phyloP scores from a whole-genome alignment of 2,113 vertebrate genomes.

The Thamnophis sirtalis region DNA sequence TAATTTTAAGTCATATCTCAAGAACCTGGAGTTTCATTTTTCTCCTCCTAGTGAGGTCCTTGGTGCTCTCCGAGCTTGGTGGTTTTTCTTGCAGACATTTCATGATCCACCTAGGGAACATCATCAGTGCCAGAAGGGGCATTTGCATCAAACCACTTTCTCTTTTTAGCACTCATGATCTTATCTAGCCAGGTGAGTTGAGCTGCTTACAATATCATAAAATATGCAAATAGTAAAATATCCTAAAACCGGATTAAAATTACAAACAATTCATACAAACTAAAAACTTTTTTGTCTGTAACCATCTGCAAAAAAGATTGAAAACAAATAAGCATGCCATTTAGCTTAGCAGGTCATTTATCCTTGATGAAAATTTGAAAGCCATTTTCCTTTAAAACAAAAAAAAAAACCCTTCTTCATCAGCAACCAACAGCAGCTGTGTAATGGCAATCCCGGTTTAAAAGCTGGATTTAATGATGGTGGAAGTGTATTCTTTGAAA shows the following conservation, averaged over 20 bases:
- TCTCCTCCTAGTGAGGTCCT: background rate
- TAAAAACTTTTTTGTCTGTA: background rate
- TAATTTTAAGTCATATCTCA: background rate
- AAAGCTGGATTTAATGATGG: background rate
- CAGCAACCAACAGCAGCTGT: background rate
- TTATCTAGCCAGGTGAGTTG: background rate
- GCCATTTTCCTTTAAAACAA: background rate
- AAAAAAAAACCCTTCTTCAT: background rate
- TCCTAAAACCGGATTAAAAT: background rate
- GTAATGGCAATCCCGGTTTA: background rate
- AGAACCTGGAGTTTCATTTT: background rate
- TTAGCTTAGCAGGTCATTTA: background rate
- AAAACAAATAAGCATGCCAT: background rate
- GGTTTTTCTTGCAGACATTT: background rate
- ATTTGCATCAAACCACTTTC: background rate
- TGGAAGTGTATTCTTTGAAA: background rate
- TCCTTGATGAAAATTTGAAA: accelerated
- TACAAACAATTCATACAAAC: background rate
- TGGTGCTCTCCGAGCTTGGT: background rate
- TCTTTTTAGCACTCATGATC: background rate
- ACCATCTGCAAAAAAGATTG: background rate
- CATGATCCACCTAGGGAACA: too few relatives aligned
- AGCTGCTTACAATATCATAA: background rate
- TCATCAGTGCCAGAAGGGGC: background rate
- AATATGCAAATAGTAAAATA: background rate